phyloP scores from a whole-genome alignment of 2,113 vertebrate genomes.

The Tichodroma muraria region DNA sequence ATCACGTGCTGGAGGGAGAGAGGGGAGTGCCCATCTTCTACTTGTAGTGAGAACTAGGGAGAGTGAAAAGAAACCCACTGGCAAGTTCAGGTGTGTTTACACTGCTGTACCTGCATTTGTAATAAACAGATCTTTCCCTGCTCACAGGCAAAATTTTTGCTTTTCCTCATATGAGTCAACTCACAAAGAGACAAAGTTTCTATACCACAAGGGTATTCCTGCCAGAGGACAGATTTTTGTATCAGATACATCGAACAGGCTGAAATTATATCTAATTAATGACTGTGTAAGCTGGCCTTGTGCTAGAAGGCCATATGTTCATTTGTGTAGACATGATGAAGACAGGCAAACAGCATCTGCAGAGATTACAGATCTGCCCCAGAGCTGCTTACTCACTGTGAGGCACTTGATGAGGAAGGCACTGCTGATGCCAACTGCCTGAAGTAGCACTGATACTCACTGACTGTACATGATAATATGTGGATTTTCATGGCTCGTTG shows the following conservation, averaged over 20 bases:
- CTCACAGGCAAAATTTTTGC: neutral
- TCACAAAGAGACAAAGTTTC: neutral
- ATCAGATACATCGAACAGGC: neutral
- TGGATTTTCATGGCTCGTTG: neutral
- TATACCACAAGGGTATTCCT: neutral
- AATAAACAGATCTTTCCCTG: neutral
- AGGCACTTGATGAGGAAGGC: neutral
- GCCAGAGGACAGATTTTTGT: neutral
- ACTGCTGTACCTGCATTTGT: neutral
- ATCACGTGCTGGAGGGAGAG: neutral
- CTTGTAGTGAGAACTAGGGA: neutral
- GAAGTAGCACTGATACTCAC: neutral
- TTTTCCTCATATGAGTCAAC: neutral
- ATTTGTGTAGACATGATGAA: neutral
- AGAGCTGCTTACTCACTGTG: neutral
- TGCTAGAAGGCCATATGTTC: slow-evolving; percentile 35
- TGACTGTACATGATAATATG: neutral
- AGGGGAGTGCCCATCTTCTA: neutral
- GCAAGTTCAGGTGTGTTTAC: neutral
- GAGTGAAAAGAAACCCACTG: neutral
- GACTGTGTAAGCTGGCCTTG: neutral
- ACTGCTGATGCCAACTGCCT: neutral
- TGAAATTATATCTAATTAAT: slow-evolving; percentile 40
- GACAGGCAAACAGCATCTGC: slow-evolving; percentile 42
- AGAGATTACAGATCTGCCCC: neutral